Conservation (phyloP, 2,888 invertebrate species). For the Archaeoteleia sp. region DNA sequence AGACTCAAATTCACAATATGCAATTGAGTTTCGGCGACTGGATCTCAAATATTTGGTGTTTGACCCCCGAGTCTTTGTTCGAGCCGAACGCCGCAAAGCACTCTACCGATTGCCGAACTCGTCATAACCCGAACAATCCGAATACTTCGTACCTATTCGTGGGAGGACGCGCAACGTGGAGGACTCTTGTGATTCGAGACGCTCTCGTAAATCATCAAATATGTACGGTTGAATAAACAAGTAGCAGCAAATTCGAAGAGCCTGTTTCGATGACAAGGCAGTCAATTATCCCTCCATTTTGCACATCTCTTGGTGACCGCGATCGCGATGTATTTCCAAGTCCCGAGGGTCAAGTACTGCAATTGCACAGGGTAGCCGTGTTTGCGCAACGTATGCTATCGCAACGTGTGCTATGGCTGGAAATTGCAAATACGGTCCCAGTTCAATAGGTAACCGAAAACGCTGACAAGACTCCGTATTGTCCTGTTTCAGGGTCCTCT, state of each 20-base stretch:
- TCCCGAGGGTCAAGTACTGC: conserved; percentile 79
- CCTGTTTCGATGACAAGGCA: conserved; percentile 39
- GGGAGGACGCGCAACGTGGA: conserved; percentile 14
- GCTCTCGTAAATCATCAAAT: conserved; percentile 35
- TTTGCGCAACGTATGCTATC: conserved; percentile 35
- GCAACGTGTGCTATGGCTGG: too few relatives aligned
- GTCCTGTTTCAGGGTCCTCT: conserved; percentile 90
- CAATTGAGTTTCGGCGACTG: conserved; percentile 22
- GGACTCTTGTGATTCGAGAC: conserved; percentile 29
- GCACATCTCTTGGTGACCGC: conserved; percentile 22
- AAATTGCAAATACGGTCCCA: conserved; percentile 45
- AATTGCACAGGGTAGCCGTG: conserved; percentile 75
- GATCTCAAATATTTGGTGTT: conserved; percentile 35
- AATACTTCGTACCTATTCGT: conserved; percentile 26
- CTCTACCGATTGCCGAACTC: conserved; percentile 34
- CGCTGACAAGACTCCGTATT: conserved; percentile 56
- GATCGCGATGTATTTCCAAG: conserved; percentile 64
- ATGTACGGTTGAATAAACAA: conserved; percentile 39
- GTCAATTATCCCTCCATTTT: conserved; percentile 43
- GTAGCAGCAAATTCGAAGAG: conserved; percentile 23
- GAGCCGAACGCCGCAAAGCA: conserved; percentile 1
- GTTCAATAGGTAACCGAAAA: conserved; percentile 49
- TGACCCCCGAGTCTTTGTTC: conserved; percentile 23
- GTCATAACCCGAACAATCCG: conserved; percentile 37
- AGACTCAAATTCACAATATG: conserved; percentile 29